phyloP scores from a whole-genome alignment of 1,140 invertebrate genomes.

The Dufourea novaeangliae region DNA sequence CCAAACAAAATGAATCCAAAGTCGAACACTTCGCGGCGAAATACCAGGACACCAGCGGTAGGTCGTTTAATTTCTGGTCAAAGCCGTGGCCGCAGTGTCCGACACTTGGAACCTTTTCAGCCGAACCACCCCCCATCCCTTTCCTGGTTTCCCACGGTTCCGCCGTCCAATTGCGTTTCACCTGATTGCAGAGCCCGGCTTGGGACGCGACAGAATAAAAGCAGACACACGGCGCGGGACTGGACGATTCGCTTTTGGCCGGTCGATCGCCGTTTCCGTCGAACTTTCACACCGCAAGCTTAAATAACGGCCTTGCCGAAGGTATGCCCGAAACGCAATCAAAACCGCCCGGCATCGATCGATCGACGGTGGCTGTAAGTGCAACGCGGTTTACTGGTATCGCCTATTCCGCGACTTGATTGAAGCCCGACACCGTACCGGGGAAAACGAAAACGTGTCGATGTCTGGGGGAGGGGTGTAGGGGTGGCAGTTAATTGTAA shows the following conservation, averaged over 20 bases:
- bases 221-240: not conserved
- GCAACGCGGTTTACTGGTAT: conserved; percentile 6
- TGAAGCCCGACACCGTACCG: not conserved
- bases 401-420: conserved; percentile 13
- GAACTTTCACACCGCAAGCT: conserved; percentile 31
- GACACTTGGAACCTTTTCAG: conserved; percentile 29
- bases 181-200: conserved; percentile 17
- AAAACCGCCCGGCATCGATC: not conserved
- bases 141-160: conserved; percentile 6
- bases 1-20: not conserved
- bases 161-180: conserved; percentile 17
- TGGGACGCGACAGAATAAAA: conserved; percentile 20
- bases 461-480: no score
- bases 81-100: not conserved
- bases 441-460: not conserved
- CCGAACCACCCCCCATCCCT: no score
- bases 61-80: conserved; percentile 36
- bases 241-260: conserved; percentile 1
- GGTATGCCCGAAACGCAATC: conserved; percentile 16
- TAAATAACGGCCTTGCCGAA: conserved; percentile 23
- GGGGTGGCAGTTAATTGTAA: not conserved
- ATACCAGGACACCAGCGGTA: conserved; percentile 5
- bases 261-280: not conserved
- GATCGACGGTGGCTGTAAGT: not conserved
- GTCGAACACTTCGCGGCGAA: not conserved